Conservation (phyloP, 2,797 vertebrate genomes). For the Bradypus variegatus region DNA sequence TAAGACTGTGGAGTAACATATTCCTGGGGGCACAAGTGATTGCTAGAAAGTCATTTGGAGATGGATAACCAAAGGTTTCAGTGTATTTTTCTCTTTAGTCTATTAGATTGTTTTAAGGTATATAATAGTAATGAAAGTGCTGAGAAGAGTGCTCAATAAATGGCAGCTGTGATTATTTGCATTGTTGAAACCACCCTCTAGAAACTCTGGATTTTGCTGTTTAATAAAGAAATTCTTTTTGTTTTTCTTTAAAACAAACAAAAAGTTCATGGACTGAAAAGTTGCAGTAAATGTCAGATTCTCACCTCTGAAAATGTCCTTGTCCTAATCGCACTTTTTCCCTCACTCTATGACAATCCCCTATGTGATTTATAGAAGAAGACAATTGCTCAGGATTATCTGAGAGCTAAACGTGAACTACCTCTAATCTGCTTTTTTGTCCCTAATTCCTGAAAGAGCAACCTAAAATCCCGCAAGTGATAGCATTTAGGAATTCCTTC, state of each 20-base stretch:
- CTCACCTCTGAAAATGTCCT: background rate
- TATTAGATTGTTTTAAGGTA: background rate
- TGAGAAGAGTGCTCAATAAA: background rate
- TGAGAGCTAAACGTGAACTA: background rate
- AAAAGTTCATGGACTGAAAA: background rate
- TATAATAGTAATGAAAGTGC: too few relatives aligned
- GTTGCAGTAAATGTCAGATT: background rate
- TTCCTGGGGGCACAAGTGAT: background rate
- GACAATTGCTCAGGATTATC: background rate
- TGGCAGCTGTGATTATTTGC: background rate
- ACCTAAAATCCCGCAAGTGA: background rate
- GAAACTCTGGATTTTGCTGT: background rate
- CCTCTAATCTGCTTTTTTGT: background rate
- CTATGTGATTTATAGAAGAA: background rate
- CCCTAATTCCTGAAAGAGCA: background rate
- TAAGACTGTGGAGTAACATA: background rate
- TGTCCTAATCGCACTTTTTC: background rate
- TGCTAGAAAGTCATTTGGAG: background rate
- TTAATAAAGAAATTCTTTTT: background rate
- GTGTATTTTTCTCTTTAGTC: background rate
- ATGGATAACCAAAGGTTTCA: background rate
- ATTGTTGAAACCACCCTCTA: background rate
- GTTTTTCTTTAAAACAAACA: background rate
- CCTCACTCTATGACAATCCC: background rate
- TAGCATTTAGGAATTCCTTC: background rate